phyloP scores from a whole-genome alignment of 2,113 vertebrate species.

The Vidua chalybeata region DNA sequence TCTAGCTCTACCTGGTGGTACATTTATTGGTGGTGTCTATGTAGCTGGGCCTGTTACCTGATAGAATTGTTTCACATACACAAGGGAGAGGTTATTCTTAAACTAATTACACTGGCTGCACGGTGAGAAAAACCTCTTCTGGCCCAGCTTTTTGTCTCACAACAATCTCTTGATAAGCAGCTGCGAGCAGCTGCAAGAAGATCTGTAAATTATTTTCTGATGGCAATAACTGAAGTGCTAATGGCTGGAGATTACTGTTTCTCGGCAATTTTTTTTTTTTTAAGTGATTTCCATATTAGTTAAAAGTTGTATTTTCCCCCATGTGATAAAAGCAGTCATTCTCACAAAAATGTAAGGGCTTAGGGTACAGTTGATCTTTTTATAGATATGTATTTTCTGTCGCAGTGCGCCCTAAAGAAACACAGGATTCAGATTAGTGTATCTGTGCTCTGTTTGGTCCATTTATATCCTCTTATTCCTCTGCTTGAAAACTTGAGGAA shows the following conservation, averaged over 20 bases:
- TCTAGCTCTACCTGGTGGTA: neutral
- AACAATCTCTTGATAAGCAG: neutral
- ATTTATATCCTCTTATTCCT: neutral
- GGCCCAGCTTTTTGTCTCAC: neutral
- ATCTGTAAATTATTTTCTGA: slow-evolving; percentile 46
- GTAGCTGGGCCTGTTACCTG: neutral
- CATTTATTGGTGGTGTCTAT: neutral
- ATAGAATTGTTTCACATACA: neutral
- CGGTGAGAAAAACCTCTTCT: neutral
- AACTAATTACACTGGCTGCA: slow-evolving; percentile 1
- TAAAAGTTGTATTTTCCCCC: neutral
- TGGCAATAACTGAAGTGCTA: slow-evolving; percentile 18
- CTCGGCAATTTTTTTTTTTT: neutral
- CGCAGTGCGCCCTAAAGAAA: neutral
- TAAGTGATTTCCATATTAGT: neutral
- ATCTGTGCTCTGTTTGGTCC: neutral
- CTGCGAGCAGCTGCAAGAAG: neutral
- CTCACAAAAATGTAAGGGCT: neutral
- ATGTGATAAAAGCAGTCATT: neutral
- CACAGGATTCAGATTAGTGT: neutral
- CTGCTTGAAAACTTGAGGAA: neutral
- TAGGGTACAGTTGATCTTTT: neutral
- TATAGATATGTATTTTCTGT: neutral
- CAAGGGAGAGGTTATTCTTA: slow-evolving; percentile 22
- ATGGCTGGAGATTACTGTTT: neutral